Conservation (phyloP, 2,888 invertebrate genomes). For the Ferdinandea cuprea region DNA sequence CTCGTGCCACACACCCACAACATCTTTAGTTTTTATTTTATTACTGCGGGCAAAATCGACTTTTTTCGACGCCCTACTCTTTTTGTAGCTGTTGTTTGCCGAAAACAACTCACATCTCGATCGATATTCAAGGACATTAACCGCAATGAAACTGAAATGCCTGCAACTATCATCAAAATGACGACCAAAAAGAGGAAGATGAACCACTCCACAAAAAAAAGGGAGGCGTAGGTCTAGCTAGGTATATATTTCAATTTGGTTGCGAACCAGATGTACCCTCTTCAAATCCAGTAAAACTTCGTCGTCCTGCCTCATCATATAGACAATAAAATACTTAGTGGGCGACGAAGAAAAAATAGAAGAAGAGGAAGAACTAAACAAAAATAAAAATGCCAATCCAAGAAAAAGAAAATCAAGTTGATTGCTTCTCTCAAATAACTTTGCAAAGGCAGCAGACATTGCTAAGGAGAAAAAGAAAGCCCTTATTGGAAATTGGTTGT, state of each 20-base stretch:
- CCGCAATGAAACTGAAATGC: conserved; percentile 46
- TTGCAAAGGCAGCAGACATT: neutral
- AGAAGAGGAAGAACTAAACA: neutral
- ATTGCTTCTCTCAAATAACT: conserved; percentile 30
- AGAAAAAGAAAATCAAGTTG: conserved; percentile 42
- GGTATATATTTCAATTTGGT: conserved; percentile 39
- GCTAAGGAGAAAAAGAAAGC: neutral
- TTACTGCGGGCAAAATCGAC: conserved; percentile 36
- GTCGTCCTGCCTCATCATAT: conserved; percentile 17
- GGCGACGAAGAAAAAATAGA: neutral
- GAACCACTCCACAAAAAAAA: too few relatives aligned
- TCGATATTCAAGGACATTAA: conserved; percentile 58
- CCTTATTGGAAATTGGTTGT: conserved; percentile 52
- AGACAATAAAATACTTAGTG: conserved; percentile 34
- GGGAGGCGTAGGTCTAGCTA: neutral
- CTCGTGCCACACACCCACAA: conserved; percentile 9
- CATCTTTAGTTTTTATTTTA: conserved; percentile 28
- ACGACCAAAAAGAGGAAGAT: conserved; percentile 6
- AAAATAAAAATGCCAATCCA: conserved; percentile 14
- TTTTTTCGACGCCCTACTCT: neutral
- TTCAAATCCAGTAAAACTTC: conserved; percentile 27
- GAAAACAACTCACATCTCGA: conserved; percentile 32
- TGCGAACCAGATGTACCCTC: conserved; percentile 41
- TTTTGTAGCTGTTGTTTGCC: neutral
- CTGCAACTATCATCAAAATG: conserved; percentile 48